Evolutionary conservation across 1,140 invertebrate species (phyloP), one percentile per base, ranked within the genome.

Genomic region (Musca vetustissima): DNA sequence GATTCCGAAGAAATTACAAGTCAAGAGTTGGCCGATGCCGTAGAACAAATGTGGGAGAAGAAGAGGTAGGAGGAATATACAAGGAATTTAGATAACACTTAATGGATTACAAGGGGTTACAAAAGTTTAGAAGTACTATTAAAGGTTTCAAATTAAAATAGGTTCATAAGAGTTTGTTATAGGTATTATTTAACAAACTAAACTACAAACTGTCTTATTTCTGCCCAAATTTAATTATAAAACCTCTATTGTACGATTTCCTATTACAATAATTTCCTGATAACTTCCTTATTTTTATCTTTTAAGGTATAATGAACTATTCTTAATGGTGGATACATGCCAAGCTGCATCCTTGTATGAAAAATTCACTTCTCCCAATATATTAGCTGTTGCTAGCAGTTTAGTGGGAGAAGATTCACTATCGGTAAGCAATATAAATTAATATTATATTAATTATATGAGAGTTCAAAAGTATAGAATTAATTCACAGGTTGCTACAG

Each of bases 11-110:
- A 99, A 86, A 95, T 99, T 13, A 99, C 97, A n/a, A 98, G 94
- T 84, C 93, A 98, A 77, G 98, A 99, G 81, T 85, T 99, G 72
- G 97, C 96, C 17, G 97, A 99, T 89, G 97, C 98, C 28, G 88
- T 99, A 70, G 96, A 99, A 83, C 97, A 99, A 85, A 99, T 99
- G 98, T 98, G 96, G 93, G 95, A 99, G 76, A 98, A 98, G 81
- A 89, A 92, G 83, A 91, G 96, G 91, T 94, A 77, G 14, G 50
- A n/a, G n/a, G n/a, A n/a, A n/a, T n/a, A n/a, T n/a, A n/a, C n/a
- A n/a, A n/a, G n/a, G n/a, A n/a, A n/a, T n/a, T n/a, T n/a, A n/a
- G n/a, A n/a, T n/a, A n/a, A n/a, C n/a, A n/a, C n/a, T n/a, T n/a
- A n/a, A n/a, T n/a, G n/a, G n/a, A n/a, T n/a, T n/a, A n/a, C n/a